Base-by-base conservation (phyloP, 2,888 invertebrate genomes). In the Chaetogeoica ovagalla region DNA sequence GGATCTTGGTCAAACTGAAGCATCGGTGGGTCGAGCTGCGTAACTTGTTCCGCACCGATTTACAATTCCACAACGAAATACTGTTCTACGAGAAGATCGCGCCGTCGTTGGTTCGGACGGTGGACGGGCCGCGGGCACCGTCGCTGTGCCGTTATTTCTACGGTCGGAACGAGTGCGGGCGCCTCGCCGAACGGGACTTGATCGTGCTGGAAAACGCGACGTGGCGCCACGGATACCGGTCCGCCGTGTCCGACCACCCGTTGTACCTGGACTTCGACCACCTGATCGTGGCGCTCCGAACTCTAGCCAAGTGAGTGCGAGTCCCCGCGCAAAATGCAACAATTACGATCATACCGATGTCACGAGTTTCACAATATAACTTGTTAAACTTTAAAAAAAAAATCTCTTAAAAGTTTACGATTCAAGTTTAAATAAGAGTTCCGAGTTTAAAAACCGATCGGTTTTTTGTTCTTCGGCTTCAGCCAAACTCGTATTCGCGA, bases 191-290 rank as follows among this genome's bases (percentile, higher is more conserved):
- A 30, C 52, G 79, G 15, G 82, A 83, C 48, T 17, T 82, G 66
- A 13, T 84, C 13, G 70, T 84, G 15, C n/a, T 84, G 37, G 82
- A 83, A 60, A 83, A 84, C 68, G 73, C 30, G 52, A 69, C 57
- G 30, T 17, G 8, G 2, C 13, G 52, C 5, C 43, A 6, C 43
- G 83, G 83, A 11, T 84, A 76, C 77, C 62, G 62, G 37, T 4
- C 30, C 1, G 30, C 30, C 30, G 23, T 72, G 30, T 59, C 82
- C 0, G 68, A 77, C 6, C 37, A 76, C 9, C 76, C 77, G 52
- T 5, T 82, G n/a, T 81, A 82, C 60, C 69, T 85, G 39, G 84
- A 84, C 76, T 71, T 76, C 52, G 82, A 82, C 7, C 84, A 84
- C 68, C 55, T 83, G 19, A 37, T 65, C 39, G 68, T 83, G 19